Base-by-base conservation (phyloP, 2,113 vertebrate species). In the Rhodinocichla rosea region DNA sequence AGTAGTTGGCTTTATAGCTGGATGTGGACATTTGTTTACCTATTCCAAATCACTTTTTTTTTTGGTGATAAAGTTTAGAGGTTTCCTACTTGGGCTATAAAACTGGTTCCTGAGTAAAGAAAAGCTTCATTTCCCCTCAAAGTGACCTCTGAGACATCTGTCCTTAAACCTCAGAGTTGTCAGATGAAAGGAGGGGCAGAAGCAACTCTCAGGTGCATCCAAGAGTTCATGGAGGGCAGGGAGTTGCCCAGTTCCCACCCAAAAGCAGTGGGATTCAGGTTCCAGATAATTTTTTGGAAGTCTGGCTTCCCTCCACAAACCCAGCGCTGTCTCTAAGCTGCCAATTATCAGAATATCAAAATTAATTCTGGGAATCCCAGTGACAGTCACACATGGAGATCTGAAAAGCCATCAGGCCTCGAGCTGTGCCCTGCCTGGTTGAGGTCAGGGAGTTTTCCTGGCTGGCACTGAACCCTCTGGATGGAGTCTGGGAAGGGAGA, bases 71-170 rank as follows among this genome's bases (percentile, higher is more conserved):
- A 94, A 95, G 63, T 89, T 85, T 78, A 50, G 93, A 64, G 15
- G 50, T 90, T 93, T 96, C 94, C 92, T 88, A 71, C 68, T 90
- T 69, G 73, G 75, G 87, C 76, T 92, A 47, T 88, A 91, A 97
- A 94, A 90, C 35, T 28, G 65, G 81, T 68, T 92, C 89, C 89
- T 85, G 70, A 57, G 87, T 35, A 92, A 78, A 80, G 90, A 62
- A 87, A 96, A 95, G 37, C 73, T 92, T 94, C 56, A 83, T 97
- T 95, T 96, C 90, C 83, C 82, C 75, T 88, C 55, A 16, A 42
- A 73, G 78, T n/a, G 53, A 57, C 86, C 75, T 64, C 57, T 2
- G 33, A 44, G 71, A 56, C 75, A 77, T 87, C 62, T 83, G 68
- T 90, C 92, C 94, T 91, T 63, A 73, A 94, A 78, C 50, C 65